Base-by-base conservation (phyloP, 1,140 invertebrate genomes). In the Orussus abietinus region DNA sequence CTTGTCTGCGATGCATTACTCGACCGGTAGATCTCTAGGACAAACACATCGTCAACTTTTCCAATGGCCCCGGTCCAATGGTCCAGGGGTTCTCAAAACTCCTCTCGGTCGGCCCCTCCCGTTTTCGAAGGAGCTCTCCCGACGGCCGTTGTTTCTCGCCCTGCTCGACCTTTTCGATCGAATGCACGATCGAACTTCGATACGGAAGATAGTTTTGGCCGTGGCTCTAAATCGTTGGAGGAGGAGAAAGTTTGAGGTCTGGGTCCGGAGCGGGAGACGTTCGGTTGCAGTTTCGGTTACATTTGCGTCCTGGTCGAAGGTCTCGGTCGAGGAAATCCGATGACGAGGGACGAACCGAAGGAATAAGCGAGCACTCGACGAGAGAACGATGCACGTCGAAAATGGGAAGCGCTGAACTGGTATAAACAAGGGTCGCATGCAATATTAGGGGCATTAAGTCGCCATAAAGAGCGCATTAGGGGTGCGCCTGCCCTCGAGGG, bases 381-480 rank as follows among this genome's bases (percentile, higher is more conserved):
- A 12, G 12, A 28, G 25, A 10, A 2, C 2, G 25, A 28, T 28
- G 48, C 49, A 47, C 43, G 55, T 46, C 42, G 59, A 68, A 67
- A 70, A 62, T 69, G 62, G 62, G 57, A 64, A 62, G 60, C 62
- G 66, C 55, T 67, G 66, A 62, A 68, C 64, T 66, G 64, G 57
- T 66, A 65, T 68, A 70, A 68, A 70, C 70, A 68, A 69, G 69
- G 67, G 70, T 70, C 62, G 62, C 53, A 67, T 66, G 67, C 62
- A 69, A 72, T 71, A 71, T 74, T 72, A 72, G 68, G 63, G 64
- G 65, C 67, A 72, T 72, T 66, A 72, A 71, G 62, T 66, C 62
- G 64, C 65, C 66, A 70, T 72, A 74, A 74, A 74, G 68, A 70
- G 69, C 66, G 65, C 64, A 72, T 73, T 72, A 72, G 56, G 62